Conservation (phyloP, 2,888 invertebrate species). For the Anthoptus insignis region DNA sequence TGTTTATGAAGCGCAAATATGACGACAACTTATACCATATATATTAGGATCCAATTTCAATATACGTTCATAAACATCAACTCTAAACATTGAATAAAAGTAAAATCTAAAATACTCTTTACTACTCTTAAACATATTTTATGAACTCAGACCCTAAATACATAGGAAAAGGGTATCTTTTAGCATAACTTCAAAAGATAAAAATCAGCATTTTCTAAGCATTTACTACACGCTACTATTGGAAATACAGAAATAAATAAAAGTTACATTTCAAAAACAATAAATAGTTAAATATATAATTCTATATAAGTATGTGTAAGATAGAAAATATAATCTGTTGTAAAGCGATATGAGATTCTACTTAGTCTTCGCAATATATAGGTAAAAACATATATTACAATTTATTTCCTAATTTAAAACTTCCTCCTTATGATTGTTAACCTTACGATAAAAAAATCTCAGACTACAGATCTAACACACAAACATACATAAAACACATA, state of each 20-base stretch:
- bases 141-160: not conserved
- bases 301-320: not conserved
- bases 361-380: slow-evolving; percentile 48
- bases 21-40: not conserved
- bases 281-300: not conserved
- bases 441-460: not conserved
- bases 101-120: no score
- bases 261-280: not conserved
- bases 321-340: slow-evolving; percentile 6
- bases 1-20: not conserved
- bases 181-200: not conserved
- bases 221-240: not conserved
- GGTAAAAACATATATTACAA: not conserved
- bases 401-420: not conserved
- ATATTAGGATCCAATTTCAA: not conserved
- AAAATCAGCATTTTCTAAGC: not conserved
- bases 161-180: not conserved
- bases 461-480: not conserved
- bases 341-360: slow-evolving; percentile 55
- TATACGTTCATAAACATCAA: no score
- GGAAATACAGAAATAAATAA: not conserved
- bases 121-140: no score
- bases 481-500: not conserved
- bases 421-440: not conserved
- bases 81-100: no score